Conservation (phyloP, 2,113 vertebrate genomes). For the Clarias batrachus region DNA sequence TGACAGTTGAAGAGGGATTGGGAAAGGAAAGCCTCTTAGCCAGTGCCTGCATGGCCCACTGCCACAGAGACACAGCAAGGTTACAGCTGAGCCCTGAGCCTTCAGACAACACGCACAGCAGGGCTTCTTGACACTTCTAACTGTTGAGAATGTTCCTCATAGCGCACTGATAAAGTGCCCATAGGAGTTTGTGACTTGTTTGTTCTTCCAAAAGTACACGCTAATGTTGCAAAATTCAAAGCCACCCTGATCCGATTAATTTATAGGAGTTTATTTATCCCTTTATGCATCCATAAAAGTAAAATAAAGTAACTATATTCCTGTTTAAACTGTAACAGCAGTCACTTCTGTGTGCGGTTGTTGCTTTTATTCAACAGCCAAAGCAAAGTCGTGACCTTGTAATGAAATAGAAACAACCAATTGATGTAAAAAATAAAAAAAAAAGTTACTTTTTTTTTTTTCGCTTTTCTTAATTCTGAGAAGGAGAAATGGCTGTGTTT, state of each 20-base stretch:
- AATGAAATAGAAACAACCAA: background rate
- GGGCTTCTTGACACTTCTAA: slow-evolving; percentile 17
- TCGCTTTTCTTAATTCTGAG: background rate
- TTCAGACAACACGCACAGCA: background rate
- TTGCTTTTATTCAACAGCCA: background rate
- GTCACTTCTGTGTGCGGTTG: background rate
- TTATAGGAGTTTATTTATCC: background rate
- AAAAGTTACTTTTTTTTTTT: background rate
- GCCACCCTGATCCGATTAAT: background rate
- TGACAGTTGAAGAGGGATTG: slow-evolving; percentile 75
- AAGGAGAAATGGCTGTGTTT: background rate
- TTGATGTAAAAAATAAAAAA: background rate
- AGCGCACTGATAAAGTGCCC: background rate
- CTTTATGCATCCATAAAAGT: too few species aligned
- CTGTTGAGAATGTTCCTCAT: background rate
- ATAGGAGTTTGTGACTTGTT: background rate
- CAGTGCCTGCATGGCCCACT: slow-evolving; percentile 36
- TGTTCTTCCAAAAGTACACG: background rate
- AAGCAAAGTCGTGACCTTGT: background rate
- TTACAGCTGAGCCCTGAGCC: slow-evolving; percentile 28
- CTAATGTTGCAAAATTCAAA: background rate
- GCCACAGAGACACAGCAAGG: slow-evolving; percentile 48
- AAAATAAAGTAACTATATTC: background rate
- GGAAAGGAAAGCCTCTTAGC: slow-evolving; percentile 74
- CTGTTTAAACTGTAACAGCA: background rate